Percentiles rank a stretch among this genome's conserved stretches.
phyloP scores from a whole-genome alignment of 1,140 invertebrate species.

The Sitodiplosis mosellana region DNA sequence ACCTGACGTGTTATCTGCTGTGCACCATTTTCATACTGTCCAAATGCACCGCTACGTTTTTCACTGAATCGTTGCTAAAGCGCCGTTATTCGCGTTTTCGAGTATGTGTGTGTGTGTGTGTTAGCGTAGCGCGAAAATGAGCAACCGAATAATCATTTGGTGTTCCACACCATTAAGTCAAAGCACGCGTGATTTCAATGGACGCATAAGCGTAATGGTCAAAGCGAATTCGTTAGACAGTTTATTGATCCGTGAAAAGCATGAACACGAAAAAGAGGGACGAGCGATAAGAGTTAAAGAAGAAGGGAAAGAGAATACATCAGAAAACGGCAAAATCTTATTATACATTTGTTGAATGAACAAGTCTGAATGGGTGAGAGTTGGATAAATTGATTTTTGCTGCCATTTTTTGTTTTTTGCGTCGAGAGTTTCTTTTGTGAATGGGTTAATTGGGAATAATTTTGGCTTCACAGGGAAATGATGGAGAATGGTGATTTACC shows the following conservation, averaged over 20 bases:
- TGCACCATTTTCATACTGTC: constrained; percentile 35
- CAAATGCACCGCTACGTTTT: constrained; percentile 34
- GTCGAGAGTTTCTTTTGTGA: background rate
- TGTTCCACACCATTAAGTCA: no score
- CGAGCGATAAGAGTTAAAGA: constrained; percentile 4
- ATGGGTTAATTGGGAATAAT: constrained; percentile 6
- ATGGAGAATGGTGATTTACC: constrained; percentile 27
- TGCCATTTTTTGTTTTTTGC: background rate
- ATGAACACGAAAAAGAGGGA: constrained; percentile 15
- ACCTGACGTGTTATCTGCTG: constrained; percentile 29
- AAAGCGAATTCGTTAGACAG: background rate
- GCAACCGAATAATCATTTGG: no score
- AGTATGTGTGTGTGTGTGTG: no score
- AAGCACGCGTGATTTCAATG: background rate
- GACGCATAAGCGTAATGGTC: constrained; percentile 4
- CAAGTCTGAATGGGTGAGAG: no score
- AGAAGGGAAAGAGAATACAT: background rate
- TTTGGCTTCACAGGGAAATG: constrained; percentile 1
- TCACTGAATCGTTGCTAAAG: constrained; percentile 8
- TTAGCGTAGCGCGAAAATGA: no score
- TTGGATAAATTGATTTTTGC: no score
- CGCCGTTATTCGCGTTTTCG: no score
- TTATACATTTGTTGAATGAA: no score
- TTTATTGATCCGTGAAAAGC: background rate
- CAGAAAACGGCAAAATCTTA: no score